Base-by-base conservation (phyloP, 2,797 vertebrate genomes). In the Lepilemur ruficaudatus region DNA sequence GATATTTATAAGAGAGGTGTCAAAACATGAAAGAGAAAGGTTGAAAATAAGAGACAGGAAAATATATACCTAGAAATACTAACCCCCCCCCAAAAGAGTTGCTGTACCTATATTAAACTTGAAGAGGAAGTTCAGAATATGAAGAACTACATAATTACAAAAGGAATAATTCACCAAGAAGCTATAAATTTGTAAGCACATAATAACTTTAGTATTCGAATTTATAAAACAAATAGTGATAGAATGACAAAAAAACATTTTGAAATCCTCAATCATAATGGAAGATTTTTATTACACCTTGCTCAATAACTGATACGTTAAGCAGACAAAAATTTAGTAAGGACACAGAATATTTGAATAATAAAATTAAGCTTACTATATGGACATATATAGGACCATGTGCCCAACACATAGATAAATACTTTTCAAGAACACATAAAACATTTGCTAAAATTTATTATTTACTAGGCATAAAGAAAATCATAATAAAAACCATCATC, bases 1-100 rank as follows among this genome's bases (percentile, higher is more conserved):
- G n/a, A 25, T 38, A 86, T 73, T 93, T 91, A 78, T 7, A 78
- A 78, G 20, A 89, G 67, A 82, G 95, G 90, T 15, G 43, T 92
- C 63, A 83, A 92, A 85, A 72, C 91, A 46, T 43, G 63, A 69
- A 91, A 83, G 18, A 83, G 41, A 83, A 67, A 88, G 23, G 6
- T 52, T 92, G n/a, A 85, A 81, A 91, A 43, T 79, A 79, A 94
- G 80, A 61, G n/a, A 25, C 50, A 55, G 67, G 70, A 52, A 84
- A 88, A 55, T 48, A 91, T 38, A 52, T 41, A 61, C 35, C 12
- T 61, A 84, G 65, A 96, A 79, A 93, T 25, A 55, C 41, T 70
- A 75, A 63, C 38, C 38, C 38, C 38, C 38, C 38, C 38, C 38
- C 38, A 2, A 38, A 38, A 38, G 38, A 38, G 38, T 23, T 82